Evolutionary conservation across 2,113 vertebrate species (phyloP), one percentile per base, ranked within the genome.

Genomic region (Peromyscus polionotus): DNA sequence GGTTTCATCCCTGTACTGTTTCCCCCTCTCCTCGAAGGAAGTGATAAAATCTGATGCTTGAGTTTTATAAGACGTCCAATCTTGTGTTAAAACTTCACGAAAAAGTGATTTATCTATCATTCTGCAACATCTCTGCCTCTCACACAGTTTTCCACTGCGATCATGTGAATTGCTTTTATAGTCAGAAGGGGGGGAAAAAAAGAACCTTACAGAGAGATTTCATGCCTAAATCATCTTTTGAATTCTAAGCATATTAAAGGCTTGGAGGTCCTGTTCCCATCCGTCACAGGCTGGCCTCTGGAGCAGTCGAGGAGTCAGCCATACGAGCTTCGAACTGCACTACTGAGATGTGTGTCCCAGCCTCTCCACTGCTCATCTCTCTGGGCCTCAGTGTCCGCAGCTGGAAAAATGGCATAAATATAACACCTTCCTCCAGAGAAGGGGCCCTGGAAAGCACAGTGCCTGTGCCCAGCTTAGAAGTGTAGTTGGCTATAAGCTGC

Each of bases 41-140:
- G 45, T 76, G 96, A 85, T 75, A 45, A 95, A 96, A 85, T 73
- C 75, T 90, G 84, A 70, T 75, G 63, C 76, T 80, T 81, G 90
- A 75, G 36, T 96, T 97, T 93, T 93, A 90, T 77, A 96, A 93
- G 95, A 97, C 84, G 92, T 75, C 88, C 51, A 57, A n/a, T 89
- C 95, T 81, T 88, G 33, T 84, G 80, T 95, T 96, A 97, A 97
- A 97, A 94, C 79, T 84, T 97, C 63, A 94, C 90, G 19, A 68
- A 92, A 84, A 92, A 88, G 75, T 84, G 75, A 96, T 95, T 97
- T 92, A 92, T 93, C 68, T 97, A 84, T 77, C 39, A n/a, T 90
- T 88, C 90, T 93, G 93, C 88, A 94, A 59, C 59, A 96, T 84
- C 87, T 93, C 92, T 92, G 4, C 80, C 59, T 90, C 88, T 97